A percentile compares a stretch with the other conserved stretches of the same genome.
Conservation (phyloP, 2,113 vertebrate species). For the Myocastor coypus region DNA sequence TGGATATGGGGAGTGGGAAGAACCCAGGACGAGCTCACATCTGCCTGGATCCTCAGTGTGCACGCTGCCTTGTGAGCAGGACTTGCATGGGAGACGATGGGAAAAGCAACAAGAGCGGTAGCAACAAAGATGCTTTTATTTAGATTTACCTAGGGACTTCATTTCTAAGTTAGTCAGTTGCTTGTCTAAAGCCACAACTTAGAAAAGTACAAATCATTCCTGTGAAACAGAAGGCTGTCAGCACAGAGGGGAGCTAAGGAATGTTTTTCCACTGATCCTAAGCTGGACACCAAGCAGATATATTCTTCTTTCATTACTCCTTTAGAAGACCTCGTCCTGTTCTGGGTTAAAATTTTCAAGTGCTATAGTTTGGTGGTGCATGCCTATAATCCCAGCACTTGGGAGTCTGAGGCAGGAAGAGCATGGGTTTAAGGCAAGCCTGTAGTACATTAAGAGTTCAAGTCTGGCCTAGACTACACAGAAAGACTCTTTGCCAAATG, state of each 20-base stretch:
- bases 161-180: conserved; percentile 41
- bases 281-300: conserved; percentile 19
- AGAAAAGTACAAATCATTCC: conserved; percentile 65
- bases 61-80: background rate
- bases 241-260: conserved; percentile 28
- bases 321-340: background rate
- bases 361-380: background rate
- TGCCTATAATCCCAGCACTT: background rate
- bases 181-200: conserved; percentile 61
- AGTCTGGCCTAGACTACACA: background rate
- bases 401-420: background rate
- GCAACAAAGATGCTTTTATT: conserved; percentile 29
- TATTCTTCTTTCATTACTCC: background rate
- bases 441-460: background rate
- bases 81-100: conserved; percentile 49
- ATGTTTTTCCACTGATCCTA: conserved; percentile 46
- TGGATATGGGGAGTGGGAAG: background rate
- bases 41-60: background rate
- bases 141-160: conserved; percentile 64
- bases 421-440: background rate
- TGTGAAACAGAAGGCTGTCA: conserved; percentile 56
- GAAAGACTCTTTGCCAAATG: background rate
- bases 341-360: background rate
- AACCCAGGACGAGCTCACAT: background rate
- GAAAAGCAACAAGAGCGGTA: background rate